Evolutionary conservation across 2,888 invertebrate genomes (phyloP).

Genomic region (Drosophila lutescens): DNA sequence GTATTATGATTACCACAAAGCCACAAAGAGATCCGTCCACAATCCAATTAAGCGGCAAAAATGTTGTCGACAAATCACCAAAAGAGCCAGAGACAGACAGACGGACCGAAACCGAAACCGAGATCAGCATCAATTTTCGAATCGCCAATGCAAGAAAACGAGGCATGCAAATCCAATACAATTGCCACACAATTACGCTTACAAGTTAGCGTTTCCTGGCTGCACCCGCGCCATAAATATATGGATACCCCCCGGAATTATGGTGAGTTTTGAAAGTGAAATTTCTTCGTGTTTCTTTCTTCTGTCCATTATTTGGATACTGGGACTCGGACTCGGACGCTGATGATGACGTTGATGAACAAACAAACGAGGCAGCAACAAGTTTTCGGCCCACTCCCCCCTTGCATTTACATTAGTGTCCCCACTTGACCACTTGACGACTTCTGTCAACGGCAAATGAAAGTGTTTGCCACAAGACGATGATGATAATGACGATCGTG

Average conservation of each 20-base stretch:
- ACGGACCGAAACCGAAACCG: slow-evolving; percentile 4
- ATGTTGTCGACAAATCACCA: slow-evolving; percentile 48
- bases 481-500: slow-evolving; percentile 2
- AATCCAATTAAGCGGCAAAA: slow-evolving; percentile 44
- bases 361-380: slow-evolving; percentile 44
- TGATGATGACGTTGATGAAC: slow-evolving; percentile 49
- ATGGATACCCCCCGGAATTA: slow-evolving; percentile 39
- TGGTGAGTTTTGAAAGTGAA: slow-evolving; percentile 48
- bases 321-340: slow-evolving; percentile 12
- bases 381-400: slow-evolving; percentile 28
- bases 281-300: slow-evolving; percentile 32
- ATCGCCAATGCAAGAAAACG: slow-evolving; percentile 34
- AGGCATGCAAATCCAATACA: slow-evolving; percentile 48
- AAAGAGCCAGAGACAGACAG: slow-evolving; percentile 21
- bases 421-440: slow-evolving; percentile 69
- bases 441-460: slow-evolving; percentile 75
- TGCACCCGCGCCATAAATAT: slow-evolving; percentile 64
- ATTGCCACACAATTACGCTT: slow-evolving; percentile 46
- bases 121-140: slow-evolving; percentile 41
- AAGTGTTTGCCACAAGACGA: slow-evolving; percentile 60
- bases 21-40: slow-evolving; percentile 37
- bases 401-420: slow-evolving; percentile 9
- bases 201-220: slow-evolving; percentile 54
- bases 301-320: slow-evolving; percentile 5
- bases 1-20: slow-evolving; percentile 20